Conservation (phyloP, 2,888 invertebrate genomes). For the Malacosoma neustria region DNA sequence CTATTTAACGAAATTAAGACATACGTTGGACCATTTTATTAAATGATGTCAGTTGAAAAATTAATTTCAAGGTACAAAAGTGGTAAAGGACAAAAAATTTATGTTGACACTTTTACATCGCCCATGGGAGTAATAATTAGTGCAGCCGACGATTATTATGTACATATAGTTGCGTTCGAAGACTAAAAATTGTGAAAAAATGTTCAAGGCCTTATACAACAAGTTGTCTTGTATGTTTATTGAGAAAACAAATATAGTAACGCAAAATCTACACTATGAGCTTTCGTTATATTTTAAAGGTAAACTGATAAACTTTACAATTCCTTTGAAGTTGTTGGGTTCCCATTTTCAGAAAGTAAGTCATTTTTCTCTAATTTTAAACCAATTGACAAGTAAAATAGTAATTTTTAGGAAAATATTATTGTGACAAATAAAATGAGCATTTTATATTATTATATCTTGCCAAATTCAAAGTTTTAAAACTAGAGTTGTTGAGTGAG, state of each 20-base stretch:
- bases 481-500: background rate
- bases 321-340: conserved; percentile 48
- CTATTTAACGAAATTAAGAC: conserved; percentile 4
- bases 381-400: too few species aligned
- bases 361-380: too few species aligned
- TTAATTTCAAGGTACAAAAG: conserved; percentile 4
- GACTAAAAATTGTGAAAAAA: conserved; percentile 45
- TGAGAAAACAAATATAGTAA: conserved; percentile 32
- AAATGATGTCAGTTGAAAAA: background rate
- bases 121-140: conserved; percentile 41
- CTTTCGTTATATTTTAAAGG: conserved; percentile 39
- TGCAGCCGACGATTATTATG: conserved; percentile 41
- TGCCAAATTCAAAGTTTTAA: background rate
- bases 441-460: too few species aligned
- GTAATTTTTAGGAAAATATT: background rate
- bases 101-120: conserved; percentile 27
- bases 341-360: conserved; percentile 59
- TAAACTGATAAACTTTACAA: conserved; percentile 40
- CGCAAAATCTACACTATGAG: conserved; percentile 33
- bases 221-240: conserved; percentile 30
- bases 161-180: conserved; percentile 43
- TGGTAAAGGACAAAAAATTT: conserved; percentile 1
- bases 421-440: too few species aligned
- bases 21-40: too few species aligned
- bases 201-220: conserved; percentile 28